phyloP scores from a whole-genome alignment of 2,888 invertebrate genomes.

The Lithophane semibrunnea region DNA sequence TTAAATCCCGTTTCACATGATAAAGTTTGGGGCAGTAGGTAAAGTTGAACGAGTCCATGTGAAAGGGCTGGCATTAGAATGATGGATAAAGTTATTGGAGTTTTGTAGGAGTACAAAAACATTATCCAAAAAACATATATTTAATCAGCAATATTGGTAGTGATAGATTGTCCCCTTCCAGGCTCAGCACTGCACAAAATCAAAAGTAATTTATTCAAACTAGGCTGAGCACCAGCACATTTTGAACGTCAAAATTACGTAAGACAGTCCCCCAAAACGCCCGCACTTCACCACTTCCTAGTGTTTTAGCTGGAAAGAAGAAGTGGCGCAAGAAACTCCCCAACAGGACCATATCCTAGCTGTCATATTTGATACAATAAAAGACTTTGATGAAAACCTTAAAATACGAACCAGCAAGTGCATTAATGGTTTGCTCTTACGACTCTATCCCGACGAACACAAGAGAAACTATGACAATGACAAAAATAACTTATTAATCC shows the following conservation, averaged over 20 bases:
- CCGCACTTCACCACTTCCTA: neutral
- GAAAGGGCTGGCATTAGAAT: neutral
- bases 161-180: neutral
- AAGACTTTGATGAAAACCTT: neutral
- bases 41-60: conserved; percentile 6
- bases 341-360: too few species aligned
- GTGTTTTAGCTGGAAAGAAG: neutral
- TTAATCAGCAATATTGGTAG: too few species aligned
- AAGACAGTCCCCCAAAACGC: neutral
- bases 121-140: too few species aligned
- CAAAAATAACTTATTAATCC: conserved; percentile 23
- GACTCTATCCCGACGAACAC: neutral
- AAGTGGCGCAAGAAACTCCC: neutral
- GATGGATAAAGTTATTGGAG: neutral
- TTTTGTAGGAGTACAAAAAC: too few species aligned
- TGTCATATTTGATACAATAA: neutral
- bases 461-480: neutral
- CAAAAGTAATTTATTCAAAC: neutral
- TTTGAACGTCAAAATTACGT: neutral
- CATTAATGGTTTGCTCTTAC: neutral
- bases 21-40: conserved; percentile 31
- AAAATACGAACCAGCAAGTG: neutral
- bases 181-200: neutral
- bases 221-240: neutral
- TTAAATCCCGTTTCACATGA: conserved; percentile 44